Evolutionary conservation across 2,113 vertebrate species (phyloP), one percentile per base, ranked within the genome.

Genomic region (Stomatorhinus ivindoensis): DNA sequence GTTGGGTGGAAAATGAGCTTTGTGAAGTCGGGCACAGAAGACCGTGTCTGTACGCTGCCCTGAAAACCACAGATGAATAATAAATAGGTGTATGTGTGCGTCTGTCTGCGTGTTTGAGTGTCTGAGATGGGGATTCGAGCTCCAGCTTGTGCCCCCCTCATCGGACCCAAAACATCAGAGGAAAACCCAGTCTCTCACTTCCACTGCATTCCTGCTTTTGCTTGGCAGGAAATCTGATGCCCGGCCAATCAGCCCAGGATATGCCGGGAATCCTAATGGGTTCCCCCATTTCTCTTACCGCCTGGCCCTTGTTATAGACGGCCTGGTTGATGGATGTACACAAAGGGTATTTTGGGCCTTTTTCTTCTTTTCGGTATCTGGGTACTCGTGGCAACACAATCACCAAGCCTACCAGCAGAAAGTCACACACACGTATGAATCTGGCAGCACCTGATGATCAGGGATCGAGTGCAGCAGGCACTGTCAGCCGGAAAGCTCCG

Each of bases 201-300:
- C 53, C 17, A 42, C 58, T 69, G 87, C 82, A 61, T 89, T 90
- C 89, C 88, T 42, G 53, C 31, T 42, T 27, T 31, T 51, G 27
- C 58, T 86, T 84, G 53, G 42, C 83, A 65, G 48, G 65, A 90
- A 87, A 69, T 51, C 17, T 31, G n/a, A 91, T 51, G 50, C 35
- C 76, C 21, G 53, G 51, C 48, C 89, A 90, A 31, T 90, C 89
- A 51, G 46, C 39, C 82, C 42, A 39, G 42, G 42, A 90, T 53
- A 82, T 80, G 48, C 44, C 11, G 31, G 73, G 88, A 90, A 87
- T 89, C 65, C 87, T 47, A 58, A 90, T 86, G 24, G 61, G 19
- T 31, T 69, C 61, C 46, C 35, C 24, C 35, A 35, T 86, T 87
- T 89, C 44, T 73, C 27, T 87, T 73, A 51, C 84, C 84, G 76